Evolutionary conservation across 2,888 invertebrate species (phyloP), one percentile per base, ranked within the genome.

Genomic region (Acrocyrtus sp.): DNA sequence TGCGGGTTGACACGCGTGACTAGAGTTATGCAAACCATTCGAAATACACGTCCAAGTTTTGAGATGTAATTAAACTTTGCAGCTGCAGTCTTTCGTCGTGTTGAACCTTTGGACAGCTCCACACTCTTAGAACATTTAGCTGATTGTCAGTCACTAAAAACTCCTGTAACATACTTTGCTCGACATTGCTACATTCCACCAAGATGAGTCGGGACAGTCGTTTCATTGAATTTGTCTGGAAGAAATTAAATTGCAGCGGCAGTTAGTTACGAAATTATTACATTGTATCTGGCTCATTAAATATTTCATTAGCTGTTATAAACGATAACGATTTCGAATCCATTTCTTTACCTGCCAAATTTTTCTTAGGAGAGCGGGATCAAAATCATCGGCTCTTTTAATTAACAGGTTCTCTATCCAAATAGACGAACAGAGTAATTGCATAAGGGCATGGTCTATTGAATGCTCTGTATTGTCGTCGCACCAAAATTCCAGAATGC

Each of bases 321-420:
- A n/a, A n/a, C n/a, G n/a, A n/a, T n/a, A n/a, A 26, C 4, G 19
- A 27, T 34, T 34, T 1, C 29, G 5, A 43, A 63, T n/a, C n/a
- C n/a, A n/a, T n/a, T n/a, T n/a, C n/a, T n/a, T 78, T 78, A 84
- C 84, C 80, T 66, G 53, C 81, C 80, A 81, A 15, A 84, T 80
- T 43, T 81, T 81, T 26, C 57, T 41, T 8, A 83, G 56, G 4
- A 82, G 72, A 41, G 78, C 74, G 21, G 82, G 78, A 10, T 79
- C 76, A 24, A 83, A 76, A 8, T 80, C 81, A 12, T 80, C 79
- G 15, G 82, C 81, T 48, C 81, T 82, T 62, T 82, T 82, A 62
- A 84, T 79, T 8, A 84, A 77, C 2, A 84, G 50, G 76, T 83
- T 83, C 56, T 79, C 79, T 41, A 84, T 75, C 53, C 77, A 75